Conservation (phyloP, 64 coral and sea anemone species). For the Anthopleura sola region DNA sequence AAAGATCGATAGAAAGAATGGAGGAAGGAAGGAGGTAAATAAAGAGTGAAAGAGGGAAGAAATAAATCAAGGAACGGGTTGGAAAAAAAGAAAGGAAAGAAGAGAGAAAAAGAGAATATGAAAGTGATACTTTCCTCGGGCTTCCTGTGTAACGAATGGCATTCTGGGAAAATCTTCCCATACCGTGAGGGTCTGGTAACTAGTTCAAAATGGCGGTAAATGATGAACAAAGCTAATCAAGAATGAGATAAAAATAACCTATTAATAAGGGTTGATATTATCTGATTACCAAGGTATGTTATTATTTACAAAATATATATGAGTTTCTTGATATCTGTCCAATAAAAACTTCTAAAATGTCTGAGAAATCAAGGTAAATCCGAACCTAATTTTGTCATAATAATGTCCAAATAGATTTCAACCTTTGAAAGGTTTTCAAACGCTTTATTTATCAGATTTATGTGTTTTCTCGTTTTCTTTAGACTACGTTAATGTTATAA, state of each 20-base stretch:
- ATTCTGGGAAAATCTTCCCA: not conserved
- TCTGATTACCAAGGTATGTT: not conserved
- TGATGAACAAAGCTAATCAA: not conserved
- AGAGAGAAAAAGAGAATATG: too few relatives aligned
- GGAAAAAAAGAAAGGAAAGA: too few relatives aligned
- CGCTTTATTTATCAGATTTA: too few relatives aligned
- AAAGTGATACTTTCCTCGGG: not conserved
- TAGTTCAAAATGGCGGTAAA: not conserved
- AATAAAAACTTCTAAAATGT: not conserved
- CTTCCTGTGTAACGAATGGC: not conserved
- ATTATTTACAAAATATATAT: not conserved
- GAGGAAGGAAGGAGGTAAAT: too few relatives aligned
- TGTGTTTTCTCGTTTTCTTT: not conserved
- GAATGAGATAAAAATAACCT: not conserved
- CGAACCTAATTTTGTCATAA: too few relatives aligned
- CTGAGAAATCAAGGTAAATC: too few relatives aligned
- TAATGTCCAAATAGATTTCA: too few relatives aligned
- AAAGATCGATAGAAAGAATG: too few relatives aligned
- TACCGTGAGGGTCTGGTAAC: not conserved
- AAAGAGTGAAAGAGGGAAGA: too few relatives aligned
- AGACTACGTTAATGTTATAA: not conserved
- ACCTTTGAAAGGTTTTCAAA: too few relatives aligned
- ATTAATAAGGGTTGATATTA: not conserved
- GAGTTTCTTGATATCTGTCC: not conserved
- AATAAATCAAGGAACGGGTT: too few relatives aligned